phyloP scores from a whole-genome alignment of 2,113 vertebrate genomes.

The Paraplagusia blochii region DNA sequence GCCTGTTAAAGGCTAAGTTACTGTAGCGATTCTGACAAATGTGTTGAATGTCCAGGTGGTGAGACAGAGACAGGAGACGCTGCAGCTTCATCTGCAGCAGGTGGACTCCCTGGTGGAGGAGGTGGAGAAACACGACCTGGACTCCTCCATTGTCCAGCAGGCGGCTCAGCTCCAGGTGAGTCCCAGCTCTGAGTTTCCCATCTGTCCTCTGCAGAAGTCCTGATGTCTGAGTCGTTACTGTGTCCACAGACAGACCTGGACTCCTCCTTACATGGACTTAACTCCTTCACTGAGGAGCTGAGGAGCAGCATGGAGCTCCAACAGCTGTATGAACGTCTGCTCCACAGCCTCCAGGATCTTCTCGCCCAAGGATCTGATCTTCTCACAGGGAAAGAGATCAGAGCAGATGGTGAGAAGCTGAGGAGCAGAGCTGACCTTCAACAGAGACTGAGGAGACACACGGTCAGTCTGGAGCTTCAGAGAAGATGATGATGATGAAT shows the following conservation, averaged over 20 bases:
- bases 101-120: slow-evolving; percentile 74
- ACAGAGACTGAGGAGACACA: slow-evolving; percentile 73
- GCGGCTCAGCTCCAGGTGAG: slow-evolving; percentile 82
- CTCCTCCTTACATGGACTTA: slow-evolving; percentile 68
- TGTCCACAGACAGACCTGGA: slow-evolving; percentile 75
- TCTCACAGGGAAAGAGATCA: slow-evolving; percentile 43
- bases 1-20: too few relatives aligned
- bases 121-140: slow-evolving; percentile 67
- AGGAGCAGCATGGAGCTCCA: slow-evolving; percentile 62
- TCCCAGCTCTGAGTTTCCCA: not conserved
- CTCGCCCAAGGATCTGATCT: slow-evolving; percentile 73
- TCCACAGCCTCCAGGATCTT: slow-evolving; percentile 73
- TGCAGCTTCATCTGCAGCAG: slow-evolving; percentile 75
- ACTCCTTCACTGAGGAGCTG: slow-evolving; percentile 64
- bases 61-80: slow-evolving; percentile 55
- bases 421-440: slow-evolving; percentile 71
- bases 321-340: slow-evolving; percentile 71
- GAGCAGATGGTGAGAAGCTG: slow-evolving; percentile 35
- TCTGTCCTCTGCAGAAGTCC: too few relatives aligned
- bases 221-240: not conserved
- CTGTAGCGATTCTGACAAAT: too few relatives aligned
- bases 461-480: slow-evolving; percentile 65
- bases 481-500: too few relatives aligned
- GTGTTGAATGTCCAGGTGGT: slow-evolving; percentile 63
- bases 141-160: slow-evolving; percentile 72